Evolutionary conservation across 2,888 invertebrate species (phyloP), one percentile per base, ranked within the genome.

Genomic region (Zeuzera pyrina): DNA sequence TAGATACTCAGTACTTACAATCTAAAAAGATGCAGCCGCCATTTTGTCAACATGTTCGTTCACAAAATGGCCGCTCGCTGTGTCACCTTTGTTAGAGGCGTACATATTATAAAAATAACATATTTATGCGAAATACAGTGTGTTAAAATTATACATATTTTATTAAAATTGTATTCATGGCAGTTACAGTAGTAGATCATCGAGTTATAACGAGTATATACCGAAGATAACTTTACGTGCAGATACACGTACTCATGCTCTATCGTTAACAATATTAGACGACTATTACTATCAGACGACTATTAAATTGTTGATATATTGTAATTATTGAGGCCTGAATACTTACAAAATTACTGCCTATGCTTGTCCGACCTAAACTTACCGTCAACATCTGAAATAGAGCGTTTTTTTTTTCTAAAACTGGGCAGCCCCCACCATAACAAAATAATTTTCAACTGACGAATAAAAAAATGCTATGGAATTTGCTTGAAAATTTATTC

Each of bases 371-470:
- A 73, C 69, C 78, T 77, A 74, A 50, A 81, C 83, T 81, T 81
- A 83, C 83, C 81, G 83, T 81, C 71, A 83, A 77, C 79, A 81
- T 83, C 83, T 81, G 81, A 77, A 81, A 83, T 74, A 79, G 78
- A 81, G 72, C 67, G 72, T 61, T 63, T 63, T 59, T 59, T 61
- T 63, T 62, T 60, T 59, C 57, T 72, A 72, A 66, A 70, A 63
- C 66, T 66, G 59, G 56, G 66, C 71, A 70, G 67, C 68, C 76
- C 69, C 76, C 77, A 73, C 65, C 66, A 74, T 63, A 58, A 60
- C 49, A 47, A 57, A n/a, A n/a, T n/a, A n/a, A n/a, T n/a, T n/a
- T 48, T 61, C 61, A 56, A 60, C 54, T 62, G 64, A 55, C 67
- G 56, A 78, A 74, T 65, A 51, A 74, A 76, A n/a, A 28, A 79